Evolutionary conservation across 2,113 vertebrate species (phyloP).

Genomic region (Macquaria australasica): DNA sequence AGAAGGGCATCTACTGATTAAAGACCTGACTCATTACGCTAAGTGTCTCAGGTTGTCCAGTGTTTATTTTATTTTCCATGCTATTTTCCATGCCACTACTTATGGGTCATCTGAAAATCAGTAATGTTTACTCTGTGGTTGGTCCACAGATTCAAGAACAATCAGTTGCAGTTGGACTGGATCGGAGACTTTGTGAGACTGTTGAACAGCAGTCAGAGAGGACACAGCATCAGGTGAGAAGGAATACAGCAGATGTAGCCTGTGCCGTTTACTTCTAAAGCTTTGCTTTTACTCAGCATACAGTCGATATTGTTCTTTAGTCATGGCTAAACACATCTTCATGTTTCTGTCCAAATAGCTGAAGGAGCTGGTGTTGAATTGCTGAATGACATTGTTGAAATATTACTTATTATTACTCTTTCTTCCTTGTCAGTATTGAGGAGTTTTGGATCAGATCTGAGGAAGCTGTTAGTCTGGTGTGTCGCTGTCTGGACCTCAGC

Average conservation of each 20-base stretch:
- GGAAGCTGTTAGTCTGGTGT: constrained; percentile 48
- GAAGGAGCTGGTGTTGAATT: background rate
- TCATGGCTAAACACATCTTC: background rate
- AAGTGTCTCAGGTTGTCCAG: background rate
- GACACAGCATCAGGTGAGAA: constrained; percentile 58
- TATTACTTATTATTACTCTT: no score
- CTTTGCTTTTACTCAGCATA: background rate
- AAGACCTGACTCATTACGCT: background rate
- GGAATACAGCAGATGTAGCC: rapidly evolving
- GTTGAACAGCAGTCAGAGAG: constrained; percentile 26
- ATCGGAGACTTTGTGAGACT: constrained; percentile 56
- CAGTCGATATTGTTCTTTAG: background rate
- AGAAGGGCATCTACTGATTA: background rate
- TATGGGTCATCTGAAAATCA: background rate
- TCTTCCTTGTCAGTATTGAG: constrained; percentile 54
- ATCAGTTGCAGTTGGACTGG: constrained; percentile 24
- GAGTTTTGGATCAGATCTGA: constrained; percentile 65
- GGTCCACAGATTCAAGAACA: constrained; percentile 65
- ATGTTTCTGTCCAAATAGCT: constrained; percentile 3
- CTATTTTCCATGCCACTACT: rapidly evolving
- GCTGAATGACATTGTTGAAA: background rate
- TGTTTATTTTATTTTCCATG: background rate
- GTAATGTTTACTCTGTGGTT: background rate
- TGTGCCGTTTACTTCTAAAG: background rate
- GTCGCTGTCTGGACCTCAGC: constrained; percentile 58